Percentiles rank a stretch among this genome's conserved stretches.
phyloP scores from a whole-genome alignment of 37 sponge, comb jelly and placozoan species.

The Spongia lamella region DNA sequence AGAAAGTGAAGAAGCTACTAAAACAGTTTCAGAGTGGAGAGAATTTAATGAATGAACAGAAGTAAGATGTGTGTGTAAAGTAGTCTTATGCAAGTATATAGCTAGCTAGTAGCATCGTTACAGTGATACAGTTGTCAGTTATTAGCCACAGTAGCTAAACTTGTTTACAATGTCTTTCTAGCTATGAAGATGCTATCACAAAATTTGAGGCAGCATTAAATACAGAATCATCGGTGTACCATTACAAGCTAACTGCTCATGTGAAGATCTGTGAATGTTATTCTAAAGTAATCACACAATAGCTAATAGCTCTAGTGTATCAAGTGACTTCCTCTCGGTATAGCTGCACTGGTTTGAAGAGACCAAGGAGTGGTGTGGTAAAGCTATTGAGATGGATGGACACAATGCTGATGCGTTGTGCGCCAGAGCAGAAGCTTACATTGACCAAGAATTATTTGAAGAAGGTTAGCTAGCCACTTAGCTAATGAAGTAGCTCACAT shows the following conservation, averaged over 20 bases:
- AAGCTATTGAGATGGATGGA: constrained; percentile 72
- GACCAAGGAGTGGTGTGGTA: constrained; percentile 71
- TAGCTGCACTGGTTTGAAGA: constrained; percentile 46
- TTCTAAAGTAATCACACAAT: too few species aligned
- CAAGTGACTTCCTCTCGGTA: background rate
- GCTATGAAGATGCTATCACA: constrained; percentile 71
- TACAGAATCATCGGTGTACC: constrained; percentile 42
- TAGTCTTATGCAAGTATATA: too few species aligned
- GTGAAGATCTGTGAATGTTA: constrained; percentile 64
- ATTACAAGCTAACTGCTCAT: constrained; percentile 21
- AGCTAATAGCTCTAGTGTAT: too few species aligned
- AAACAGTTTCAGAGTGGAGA: constrained; percentile 74
- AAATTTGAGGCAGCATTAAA: constrained; percentile 60
- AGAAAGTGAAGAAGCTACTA: constrained; percentile 93
- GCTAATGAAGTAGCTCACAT: too few species aligned
- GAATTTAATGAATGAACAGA: constrained; percentile 58
- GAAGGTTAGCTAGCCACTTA: too few species aligned
- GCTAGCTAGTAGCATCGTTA: background rate
- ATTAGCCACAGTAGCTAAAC: background rate
- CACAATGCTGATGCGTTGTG: constrained; percentile 83
- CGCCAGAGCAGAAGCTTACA: constrained; percentile 89
- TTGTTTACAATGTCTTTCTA: background rate
- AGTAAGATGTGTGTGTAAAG: constrained; percentile 24
- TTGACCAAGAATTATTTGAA: constrained; percentile 80
- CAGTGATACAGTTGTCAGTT: too few species aligned